Conservation (phyloP, 1,140 invertebrate genomes). For the Galendromus occidentalis region DNA sequence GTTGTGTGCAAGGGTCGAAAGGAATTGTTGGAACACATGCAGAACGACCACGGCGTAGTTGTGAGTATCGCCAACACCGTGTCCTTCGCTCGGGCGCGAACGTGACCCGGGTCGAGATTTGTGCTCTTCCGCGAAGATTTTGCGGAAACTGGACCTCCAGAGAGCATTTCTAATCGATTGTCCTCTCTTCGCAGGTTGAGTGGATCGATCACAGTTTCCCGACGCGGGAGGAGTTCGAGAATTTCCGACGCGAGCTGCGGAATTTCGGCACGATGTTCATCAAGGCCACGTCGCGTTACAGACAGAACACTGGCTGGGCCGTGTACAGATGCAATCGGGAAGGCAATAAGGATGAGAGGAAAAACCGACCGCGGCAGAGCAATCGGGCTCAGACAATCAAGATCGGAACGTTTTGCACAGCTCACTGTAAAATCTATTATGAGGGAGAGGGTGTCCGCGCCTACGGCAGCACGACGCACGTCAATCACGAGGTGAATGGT, state of each 20-base stretch:
- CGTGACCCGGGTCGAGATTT: too few relatives aligned
- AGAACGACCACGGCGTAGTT: background rate
- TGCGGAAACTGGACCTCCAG: too few relatives aligned
- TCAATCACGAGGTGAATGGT: background rate
- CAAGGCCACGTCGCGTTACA: background rate
- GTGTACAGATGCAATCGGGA: constrained; percentile 8
- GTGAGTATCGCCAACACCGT: background rate
- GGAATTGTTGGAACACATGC: background rate
- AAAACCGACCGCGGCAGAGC: background rate
- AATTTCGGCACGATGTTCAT: background rate
- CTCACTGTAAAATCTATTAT: background rate
- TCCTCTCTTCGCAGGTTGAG: background rate
- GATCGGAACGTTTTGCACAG: constrained; percentile 6
- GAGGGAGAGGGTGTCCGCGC: background rate
- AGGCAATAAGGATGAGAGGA: constrained; percentile 4
- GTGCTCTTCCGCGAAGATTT: too few relatives aligned
- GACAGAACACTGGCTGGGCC: background rate
- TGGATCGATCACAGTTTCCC: constrained; percentile 4
- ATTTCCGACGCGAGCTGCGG: background rate
- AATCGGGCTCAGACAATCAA: background rate
- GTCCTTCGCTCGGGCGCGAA: too few relatives aligned
- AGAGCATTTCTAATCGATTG: too few relatives aligned
- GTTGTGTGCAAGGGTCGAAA: background rate
- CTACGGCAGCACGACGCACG: background rate
- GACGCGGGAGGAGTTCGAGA: constrained; percentile 1